These are phyloP conservation scores for Acronicta alni DNA, from an alignment of 2,888 invertebrate genomes.

Conservation along the genomic window DNA sequence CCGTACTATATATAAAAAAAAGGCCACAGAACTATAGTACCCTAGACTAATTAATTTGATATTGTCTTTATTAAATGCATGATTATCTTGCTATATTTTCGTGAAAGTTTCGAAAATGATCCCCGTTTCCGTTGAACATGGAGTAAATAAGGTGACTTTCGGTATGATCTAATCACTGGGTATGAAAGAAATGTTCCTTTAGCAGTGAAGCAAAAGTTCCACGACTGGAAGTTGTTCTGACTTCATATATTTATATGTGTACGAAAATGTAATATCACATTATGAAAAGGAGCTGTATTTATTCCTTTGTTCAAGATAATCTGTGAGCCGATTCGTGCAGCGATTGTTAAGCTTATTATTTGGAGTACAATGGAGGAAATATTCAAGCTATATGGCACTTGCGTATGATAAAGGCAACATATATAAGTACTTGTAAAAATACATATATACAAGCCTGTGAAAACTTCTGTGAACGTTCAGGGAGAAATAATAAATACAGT, in stretches of 20 bases:
- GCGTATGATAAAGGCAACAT: not conserved
- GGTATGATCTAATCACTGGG: constrained; percentile 44
- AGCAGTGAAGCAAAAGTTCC: constrained; percentile 41
- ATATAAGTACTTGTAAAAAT: too few relatives aligned
- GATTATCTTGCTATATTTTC: not conserved
- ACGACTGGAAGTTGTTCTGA: constrained; percentile 22
- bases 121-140: constrained; percentile 6
- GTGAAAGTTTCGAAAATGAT: not conserved
- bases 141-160: constrained; percentile 16
- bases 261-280: constrained; percentile 19
- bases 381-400: not conserved
- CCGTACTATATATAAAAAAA: too few relatives aligned
- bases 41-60: too few relatives aligned
- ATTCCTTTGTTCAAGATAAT: constrained; percentile 21
- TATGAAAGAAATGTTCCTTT: constrained; percentile 41
- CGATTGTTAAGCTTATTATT: constrained; percentile 5
- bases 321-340: constrained; percentile 4
- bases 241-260: constrained; percentile 11
- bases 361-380: not conserved
- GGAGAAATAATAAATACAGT: too few relatives aligned
- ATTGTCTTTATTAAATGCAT: too few relatives aligned
- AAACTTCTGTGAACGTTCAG: too few relatives aligned
- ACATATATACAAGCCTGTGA: too few relatives aligned
- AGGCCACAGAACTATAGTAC: too few relatives aligned
- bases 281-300: constrained; percentile 24